Evolutionary conservation across 2,888 invertebrate genomes (phyloP).

Genomic region (Cataglyphis altisquamis): DNA sequence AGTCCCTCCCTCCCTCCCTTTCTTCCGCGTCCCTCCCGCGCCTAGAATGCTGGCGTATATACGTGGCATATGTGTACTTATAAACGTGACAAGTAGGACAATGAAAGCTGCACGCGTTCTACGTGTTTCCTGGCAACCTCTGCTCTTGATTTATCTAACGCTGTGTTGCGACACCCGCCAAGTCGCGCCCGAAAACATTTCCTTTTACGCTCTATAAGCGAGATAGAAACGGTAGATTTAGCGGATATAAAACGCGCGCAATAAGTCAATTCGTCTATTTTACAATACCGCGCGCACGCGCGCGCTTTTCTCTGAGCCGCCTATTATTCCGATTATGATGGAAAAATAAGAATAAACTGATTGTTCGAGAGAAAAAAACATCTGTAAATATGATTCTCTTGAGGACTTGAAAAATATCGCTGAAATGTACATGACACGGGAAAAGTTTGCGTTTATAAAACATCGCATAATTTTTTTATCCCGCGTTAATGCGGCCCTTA

Average conservation of each 20-base stretch:
- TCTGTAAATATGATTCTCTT: background rate
- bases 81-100: conserved; percentile 73
- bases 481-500: background rate
- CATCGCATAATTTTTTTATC: background rate
- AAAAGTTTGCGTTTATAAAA: background rate
- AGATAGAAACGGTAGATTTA: conserved; percentile 39
- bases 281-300: background rate
- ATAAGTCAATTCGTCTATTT: conserved; percentile 30
- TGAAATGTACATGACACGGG: background rate
- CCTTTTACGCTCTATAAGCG: conserved; percentile 57
- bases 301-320: background rate
- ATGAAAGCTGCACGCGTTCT: conserved; percentile 67
- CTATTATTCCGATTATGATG: background rate
- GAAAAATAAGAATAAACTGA: background rate
- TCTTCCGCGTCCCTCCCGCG: background rate
- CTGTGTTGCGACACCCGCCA: conserved; percentile 59
- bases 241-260: conserved; percentile 31
- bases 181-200: conserved; percentile 55
- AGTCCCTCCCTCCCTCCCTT: conserved; percentile 22
- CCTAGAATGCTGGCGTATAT: background rate
- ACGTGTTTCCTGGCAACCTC: conserved; percentile 68
- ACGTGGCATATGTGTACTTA: conserved; percentile 70
- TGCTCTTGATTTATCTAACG: conserved; percentile 71
- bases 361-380: background rate
- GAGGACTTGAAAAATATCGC: background rate